phyloP scores from a whole-genome alignment of 2,797 vertebrate species.

The Lerista edwardsae region DNA sequence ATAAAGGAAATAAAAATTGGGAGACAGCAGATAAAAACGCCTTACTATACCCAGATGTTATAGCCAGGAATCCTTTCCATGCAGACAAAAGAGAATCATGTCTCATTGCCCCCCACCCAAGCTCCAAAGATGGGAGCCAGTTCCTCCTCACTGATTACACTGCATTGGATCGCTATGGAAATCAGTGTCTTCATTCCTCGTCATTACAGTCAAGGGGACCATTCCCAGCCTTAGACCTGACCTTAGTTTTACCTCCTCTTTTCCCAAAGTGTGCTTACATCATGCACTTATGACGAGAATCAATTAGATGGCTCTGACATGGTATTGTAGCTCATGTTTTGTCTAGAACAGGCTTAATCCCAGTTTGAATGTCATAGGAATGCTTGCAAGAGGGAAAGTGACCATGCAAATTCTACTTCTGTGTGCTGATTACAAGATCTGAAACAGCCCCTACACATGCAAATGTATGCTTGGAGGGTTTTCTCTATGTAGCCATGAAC shows the following conservation, averaged over 20 bases:
- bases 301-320: neutral
- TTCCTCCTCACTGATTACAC: neutral
- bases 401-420: too few relatives aligned
- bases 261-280: neutral
- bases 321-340: neutral
- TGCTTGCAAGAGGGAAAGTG: too few relatives aligned
- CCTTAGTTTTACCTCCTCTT: neutral
- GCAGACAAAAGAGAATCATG: constrained; percentile 22
- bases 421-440: too few relatives aligned
- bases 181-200: neutral
- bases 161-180: neutral
- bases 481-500: too few relatives aligned
- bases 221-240: neutral
- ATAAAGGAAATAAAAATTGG: constrained; percentile 66
- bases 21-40: constrained; percentile 66
- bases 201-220: neutral
- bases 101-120: neutral
- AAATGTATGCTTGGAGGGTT: too few relatives aligned
- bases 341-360: too few relatives aligned
- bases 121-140: constrained; percentile 14
- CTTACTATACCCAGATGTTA: constrained; percentile 25
- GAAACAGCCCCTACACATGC: too few relatives aligned
- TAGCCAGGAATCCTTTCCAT: constrained; percentile 53
- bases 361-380: too few relatives aligned
- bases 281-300: constrained; percentile 12